Percentiles rank a stretch among this genome's conserved stretches.
phyloP scores from a whole-genome alignment of 1,140 invertebrate species.

The Magallana gigas region DNA sequence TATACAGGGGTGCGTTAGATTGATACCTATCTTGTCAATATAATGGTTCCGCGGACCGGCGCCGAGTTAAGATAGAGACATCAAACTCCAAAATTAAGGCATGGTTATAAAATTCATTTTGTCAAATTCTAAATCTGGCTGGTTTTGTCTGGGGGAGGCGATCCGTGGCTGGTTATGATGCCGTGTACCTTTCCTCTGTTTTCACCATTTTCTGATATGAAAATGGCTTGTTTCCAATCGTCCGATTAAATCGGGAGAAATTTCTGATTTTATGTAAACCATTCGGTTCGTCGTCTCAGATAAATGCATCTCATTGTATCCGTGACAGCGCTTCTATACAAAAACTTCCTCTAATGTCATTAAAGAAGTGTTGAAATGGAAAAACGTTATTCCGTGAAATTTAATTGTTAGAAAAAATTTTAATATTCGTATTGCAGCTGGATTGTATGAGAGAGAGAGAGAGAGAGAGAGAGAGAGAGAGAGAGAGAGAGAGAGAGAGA shows the following conservation, averaged over 20 bases:
- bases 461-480: constrained; percentile 46
- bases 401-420: neutral
- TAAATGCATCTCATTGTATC: neutral
- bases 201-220: constrained; percentile 23
- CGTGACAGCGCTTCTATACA: neutral
- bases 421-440: neutral
- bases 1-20: neutral
- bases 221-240: neutral
- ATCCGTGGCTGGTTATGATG: neutral
- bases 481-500: constrained; percentile 51
- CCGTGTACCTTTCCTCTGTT: constrained; percentile 15
- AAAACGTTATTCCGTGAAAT: constrained; percentile 12
- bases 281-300: constrained; percentile 2
- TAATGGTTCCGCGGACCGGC: neutral
- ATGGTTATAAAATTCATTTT: constrained; percentile 9
- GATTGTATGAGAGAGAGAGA: neutral
- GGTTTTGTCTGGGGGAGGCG: neutral
- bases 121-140: constrained; percentile 1
- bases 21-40: neutral
- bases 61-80: neutral
- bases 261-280: constrained; percentile 29
- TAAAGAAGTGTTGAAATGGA: constrained; percentile 6
- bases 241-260: constrained; percentile 21
- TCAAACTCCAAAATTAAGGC: constrained; percentile 10
- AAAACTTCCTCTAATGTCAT: neutral